Percentiles rank a stretch among this genome's conserved stretches.
phyloP scores from a whole-genome alignment of 1,140 invertebrate genomes.

The Anastrepha obliqua region DNA sequence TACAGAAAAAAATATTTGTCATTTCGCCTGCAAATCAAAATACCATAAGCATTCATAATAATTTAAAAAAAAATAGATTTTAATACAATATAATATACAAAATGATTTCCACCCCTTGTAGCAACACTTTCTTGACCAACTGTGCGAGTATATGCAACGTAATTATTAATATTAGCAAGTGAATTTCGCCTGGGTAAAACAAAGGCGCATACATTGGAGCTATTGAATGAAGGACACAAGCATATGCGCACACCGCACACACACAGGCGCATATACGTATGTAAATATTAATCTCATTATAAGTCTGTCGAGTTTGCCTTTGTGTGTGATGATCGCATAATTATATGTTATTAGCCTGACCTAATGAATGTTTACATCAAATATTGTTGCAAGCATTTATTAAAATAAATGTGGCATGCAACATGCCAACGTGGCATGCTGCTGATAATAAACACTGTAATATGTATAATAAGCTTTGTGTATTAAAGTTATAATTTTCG shows the following conservation, averaged over 20 bases:
- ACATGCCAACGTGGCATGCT: constrained; percentile 7
- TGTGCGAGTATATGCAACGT: too few relatives aligned
- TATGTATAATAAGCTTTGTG: not conserved
- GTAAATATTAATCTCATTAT: not conserved
- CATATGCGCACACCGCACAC: not conserved
- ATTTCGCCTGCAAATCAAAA: too few relatives aligned
- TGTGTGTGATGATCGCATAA: constrained; percentile 14
- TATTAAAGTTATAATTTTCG: constrained; percentile 10
- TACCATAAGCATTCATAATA: too few relatives aligned
- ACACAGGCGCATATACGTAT: not conserved
- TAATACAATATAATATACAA: too few relatives aligned
- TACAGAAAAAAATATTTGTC: too few relatives aligned
- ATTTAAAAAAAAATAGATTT: too few relatives aligned
- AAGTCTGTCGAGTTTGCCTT: not conserved
- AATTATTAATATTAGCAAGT: too few relatives aligned
- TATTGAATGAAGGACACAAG: too few relatives aligned
- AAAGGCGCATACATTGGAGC: too few relatives aligned
- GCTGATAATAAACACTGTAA: not conserved
- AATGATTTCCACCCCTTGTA: too few relatives aligned
- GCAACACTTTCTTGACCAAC: too few relatives aligned
- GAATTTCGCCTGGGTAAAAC: too few relatives aligned
- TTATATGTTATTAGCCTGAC: constrained; percentile 30
- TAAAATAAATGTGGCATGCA: not conserved
- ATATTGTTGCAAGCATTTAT: constrained; percentile 25
- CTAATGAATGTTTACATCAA: constrained; percentile 44